Evolutionary conservation across 1,140 invertebrate species (phyloP).

Genomic region (Hyposmocoma kahamanoa): DNA sequence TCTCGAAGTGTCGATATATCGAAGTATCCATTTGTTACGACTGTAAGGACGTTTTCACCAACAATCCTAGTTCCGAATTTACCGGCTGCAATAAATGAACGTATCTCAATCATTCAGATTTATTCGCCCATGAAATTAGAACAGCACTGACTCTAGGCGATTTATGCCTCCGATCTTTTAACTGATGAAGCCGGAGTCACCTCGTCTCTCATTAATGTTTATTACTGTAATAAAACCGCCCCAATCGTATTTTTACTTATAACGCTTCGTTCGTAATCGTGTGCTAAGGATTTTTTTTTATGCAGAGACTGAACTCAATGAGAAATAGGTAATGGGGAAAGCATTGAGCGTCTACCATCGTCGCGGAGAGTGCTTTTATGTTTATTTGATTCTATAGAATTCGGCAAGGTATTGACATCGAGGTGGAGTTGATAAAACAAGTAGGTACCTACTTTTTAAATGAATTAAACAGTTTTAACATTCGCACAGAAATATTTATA

Average conservation of each 20-base stretch:
- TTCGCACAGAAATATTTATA: no score
- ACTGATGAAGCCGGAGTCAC: conserved; percentile 11
- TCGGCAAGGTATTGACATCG: not conserved
- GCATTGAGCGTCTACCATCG: not conserved
- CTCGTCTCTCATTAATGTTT: conserved; percentile 18
- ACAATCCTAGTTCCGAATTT: no score
- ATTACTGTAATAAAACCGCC: conserved; percentile 10
- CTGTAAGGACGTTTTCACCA: no score
- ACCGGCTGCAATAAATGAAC: no score
- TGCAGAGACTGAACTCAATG: not conserved
- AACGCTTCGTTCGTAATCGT: not conserved
- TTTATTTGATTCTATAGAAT: not conserved
- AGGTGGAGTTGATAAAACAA: no score
- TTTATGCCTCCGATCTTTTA: conserved; percentile 18
- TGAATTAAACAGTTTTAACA: no score
- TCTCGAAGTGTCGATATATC: no score
- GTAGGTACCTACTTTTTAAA: no score
- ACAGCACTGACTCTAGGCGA: conserved; percentile 12
- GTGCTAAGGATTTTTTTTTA: not conserved
- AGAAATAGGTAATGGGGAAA: not conserved
- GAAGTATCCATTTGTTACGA: no score
- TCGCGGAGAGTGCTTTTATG: not conserved
- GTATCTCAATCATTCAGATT: conserved; percentile 10
- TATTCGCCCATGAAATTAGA: conserved; percentile 32
- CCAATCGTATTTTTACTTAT: conserved; percentile 4